Evolutionary conservation across 2,888 invertebrate genomes (phyloP), one percentile per base, ranked within the genome.

Genomic region (Fabriciana adippe): DNA sequence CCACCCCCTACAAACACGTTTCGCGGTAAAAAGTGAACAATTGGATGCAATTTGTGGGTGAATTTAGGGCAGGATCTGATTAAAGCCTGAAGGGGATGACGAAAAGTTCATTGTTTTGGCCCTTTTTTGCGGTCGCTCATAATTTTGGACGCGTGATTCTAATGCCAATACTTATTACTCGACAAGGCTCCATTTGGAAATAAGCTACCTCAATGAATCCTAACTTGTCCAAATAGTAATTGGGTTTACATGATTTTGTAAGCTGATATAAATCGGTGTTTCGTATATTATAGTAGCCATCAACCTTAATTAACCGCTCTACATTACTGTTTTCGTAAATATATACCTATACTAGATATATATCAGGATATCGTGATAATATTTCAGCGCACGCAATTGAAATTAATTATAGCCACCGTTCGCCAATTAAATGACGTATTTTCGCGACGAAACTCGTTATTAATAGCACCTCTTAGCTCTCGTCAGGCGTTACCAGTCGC

Each of bases 11-110:
- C 26, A 83, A 81, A 85, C 82, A 82, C 79, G 81, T 78, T 82
- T 84, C 79, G 84, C 78, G 87, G 87, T 91, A 92, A 92, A 92
- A 92, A 92, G 85, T 91, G 92, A 92, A 92, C 92, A 92, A 92
- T 92, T 91, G 90, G 86, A 86, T 88, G 90, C 92, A 92, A 92
- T 92, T 92, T 92, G 92, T 86, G 91, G 91, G 86, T 84, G 86
- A 91, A 90, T 89, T 89, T 87, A 78, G 90, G 89, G 86, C 89
- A 88, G 82, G 78, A 81, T 81, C 86, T 90, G 89, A 91, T 92
- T 89, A 88, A 84, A 83, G 80, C 81, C 81, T 75, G 81, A 83
- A 83, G 86, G 83, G 85, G 81, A 72, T 72, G 78, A 66, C 57
- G 71, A 75, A 73, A 77, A 76, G 73, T 83, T 84, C 82, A 87